Conservation (phyloP, 2,113 vertebrate genomes). For the Acanthochromis polyacanthus region DNA sequence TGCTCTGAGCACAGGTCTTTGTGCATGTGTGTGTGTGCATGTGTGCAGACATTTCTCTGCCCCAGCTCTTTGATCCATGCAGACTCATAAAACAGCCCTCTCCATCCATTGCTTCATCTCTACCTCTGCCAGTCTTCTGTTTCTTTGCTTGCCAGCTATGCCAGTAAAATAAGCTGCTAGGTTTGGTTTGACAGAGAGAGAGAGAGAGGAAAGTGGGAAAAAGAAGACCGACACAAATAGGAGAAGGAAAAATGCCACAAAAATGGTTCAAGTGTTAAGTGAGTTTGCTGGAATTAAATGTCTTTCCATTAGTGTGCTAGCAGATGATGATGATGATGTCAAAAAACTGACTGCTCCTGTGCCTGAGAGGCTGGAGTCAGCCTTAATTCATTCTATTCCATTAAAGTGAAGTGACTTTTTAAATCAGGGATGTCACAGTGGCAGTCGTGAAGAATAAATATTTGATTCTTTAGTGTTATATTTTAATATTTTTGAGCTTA, state of each 20-base stretch:
- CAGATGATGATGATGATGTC: constrained; percentile 13
- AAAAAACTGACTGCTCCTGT: not conserved
- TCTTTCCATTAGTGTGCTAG: constrained; percentile 11
- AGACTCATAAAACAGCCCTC: constrained; percentile 63
- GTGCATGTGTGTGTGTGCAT: constrained; percentile 16
- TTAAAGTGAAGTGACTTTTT: not conserved
- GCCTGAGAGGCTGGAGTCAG: not conserved
- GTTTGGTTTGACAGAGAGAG: constrained; percentile 18
- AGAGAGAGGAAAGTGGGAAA: constrained; percentile 1
- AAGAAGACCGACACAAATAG: constrained; percentile 6
- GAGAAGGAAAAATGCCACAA: not conserved
- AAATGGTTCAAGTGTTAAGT: not conserved
- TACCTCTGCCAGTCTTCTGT: constrained; percentile 47
- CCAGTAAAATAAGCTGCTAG: constrained; percentile 65
- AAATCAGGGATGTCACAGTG: no score
- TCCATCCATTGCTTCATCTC: constrained; percentile 49
- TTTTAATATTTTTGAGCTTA: no score
- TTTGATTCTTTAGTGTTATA: no score
- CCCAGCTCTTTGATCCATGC: constrained; percentile 66
- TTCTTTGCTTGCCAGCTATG: constrained; percentile 41
- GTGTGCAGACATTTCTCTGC: constrained; percentile 31
- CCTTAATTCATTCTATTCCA: not conserved
- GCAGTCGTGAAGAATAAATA: no score
- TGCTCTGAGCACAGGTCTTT: constrained; percentile 51
- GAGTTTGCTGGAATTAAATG: not conserved